Evolutionary conservation across 92 coral and sea anemone genomes (phyloP).

Genomic region (Muricea muricata): DNA sequence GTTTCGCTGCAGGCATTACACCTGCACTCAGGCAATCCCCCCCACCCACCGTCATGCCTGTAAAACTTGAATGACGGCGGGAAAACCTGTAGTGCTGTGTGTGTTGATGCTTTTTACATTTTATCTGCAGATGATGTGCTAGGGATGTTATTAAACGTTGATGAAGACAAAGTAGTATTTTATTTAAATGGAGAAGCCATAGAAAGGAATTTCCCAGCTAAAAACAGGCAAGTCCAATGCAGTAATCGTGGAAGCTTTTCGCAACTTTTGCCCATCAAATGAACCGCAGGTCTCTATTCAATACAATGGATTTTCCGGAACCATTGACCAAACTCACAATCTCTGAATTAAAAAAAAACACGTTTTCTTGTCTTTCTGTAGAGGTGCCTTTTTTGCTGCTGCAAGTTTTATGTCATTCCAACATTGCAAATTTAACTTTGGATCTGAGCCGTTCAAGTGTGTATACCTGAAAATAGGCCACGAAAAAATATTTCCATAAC

Average conservation of each 20-base stretch:
- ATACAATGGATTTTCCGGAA: no score
- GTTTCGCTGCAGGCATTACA: no score
- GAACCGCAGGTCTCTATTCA: no score
- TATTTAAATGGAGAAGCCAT: slow-evolving; percentile 82
- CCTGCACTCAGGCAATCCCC: no score
- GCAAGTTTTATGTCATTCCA: slow-evolving; percentile 99
- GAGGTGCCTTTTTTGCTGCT: slow-evolving; percentile 96
- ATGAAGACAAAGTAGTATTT: slow-evolving; percentile 74
- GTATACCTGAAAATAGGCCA: slow-evolving; percentile 7
- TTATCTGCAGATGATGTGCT: slow-evolving; percentile 78
- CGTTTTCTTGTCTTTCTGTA: slow-evolving; percentile 8
- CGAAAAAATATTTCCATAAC: no score
- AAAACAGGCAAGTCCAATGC: slow-evolving; percentile 30
- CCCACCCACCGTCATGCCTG: no score
- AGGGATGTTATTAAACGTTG: slow-evolving; percentile 83
- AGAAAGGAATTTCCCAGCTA: slow-evolving; percentile 80
- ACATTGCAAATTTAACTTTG: slow-evolving; percentile 96
- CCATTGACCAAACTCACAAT: not conserved
- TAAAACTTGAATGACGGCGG: no score
- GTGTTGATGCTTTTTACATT: no score
- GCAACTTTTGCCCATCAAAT: no score
- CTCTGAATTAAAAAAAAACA: not conserved
- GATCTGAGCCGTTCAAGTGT: slow-evolving; percentile 92
- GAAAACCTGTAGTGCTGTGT: no score
- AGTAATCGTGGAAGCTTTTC: no score